Conservation (phyloP, 2,888 invertebrate species). For the Nomada fabriciana region DNA sequence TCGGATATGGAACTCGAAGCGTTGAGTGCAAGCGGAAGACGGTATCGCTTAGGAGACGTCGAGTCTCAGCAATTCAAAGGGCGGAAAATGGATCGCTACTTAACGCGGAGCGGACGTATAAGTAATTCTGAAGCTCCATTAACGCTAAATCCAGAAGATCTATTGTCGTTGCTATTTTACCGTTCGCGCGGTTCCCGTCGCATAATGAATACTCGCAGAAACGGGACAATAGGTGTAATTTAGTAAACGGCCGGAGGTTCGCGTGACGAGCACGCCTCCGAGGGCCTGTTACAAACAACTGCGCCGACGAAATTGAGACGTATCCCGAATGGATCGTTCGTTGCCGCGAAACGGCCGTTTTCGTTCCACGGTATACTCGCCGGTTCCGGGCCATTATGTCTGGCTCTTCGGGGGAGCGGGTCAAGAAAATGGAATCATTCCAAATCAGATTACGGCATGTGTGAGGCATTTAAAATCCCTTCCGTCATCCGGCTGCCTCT, state of each 20-base stretch:
- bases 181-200: constrained; percentile 30
- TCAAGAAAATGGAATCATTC: constrained; percentile 72
- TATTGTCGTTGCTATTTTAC: constrained; percentile 40
- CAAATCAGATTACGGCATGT: constrained; percentile 72
- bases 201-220: constrained; percentile 37
- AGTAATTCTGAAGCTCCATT: constrained; percentile 46
- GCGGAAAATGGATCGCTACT: constrained; percentile 36
- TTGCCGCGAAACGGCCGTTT: constrained; percentile 42
- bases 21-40: constrained; percentile 2
- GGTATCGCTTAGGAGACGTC: constrained; percentile 1
- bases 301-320: constrained; percentile 40
- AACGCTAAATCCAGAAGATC: constrained; percentile 48
- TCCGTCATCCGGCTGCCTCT: constrained; percentile 39
- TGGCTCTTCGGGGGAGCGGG: constrained; percentile 25
- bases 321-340: constrained; percentile 29
- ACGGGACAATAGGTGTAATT: constrained; percentile 48
- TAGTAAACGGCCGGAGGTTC: constrained; percentile 33
- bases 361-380: constrained; percentile 23
- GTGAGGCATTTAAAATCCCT: constrained; percentile 65
- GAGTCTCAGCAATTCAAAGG: constrained; percentile 8
- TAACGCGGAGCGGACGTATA: constrained; percentile 37
- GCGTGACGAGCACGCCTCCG: constrained; percentile 21
- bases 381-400: constrained; percentile 53
- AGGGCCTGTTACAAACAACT: constrained; percentile 8
- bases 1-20: not conserved